Evolutionary conservation across 2,113 vertebrate species (phyloP).

Genomic region (Pachypanchax playfairii): DNA sequence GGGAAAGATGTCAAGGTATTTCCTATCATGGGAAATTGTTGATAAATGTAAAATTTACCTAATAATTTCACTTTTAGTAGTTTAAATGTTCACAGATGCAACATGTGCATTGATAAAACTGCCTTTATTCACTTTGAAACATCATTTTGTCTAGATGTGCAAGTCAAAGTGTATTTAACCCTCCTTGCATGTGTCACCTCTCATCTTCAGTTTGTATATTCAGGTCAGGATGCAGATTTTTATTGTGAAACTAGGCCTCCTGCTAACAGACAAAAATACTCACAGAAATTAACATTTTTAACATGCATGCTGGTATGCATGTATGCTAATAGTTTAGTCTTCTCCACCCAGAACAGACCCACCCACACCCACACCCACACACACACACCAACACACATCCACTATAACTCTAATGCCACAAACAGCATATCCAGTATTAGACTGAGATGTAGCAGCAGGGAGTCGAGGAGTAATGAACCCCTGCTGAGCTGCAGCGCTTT

Average conservation of each 20-base stretch:
- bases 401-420: constrained; percentile 18
- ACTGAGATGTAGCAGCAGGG: constrained; percentile 46
- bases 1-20: too few species aligned
- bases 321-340: constrained; percentile 35
- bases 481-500: constrained; percentile 34
- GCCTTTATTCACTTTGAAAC: constrained; percentile 13
- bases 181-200: constrained; percentile 9
- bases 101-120: not conserved
- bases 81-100: not conserved
- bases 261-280: constrained; percentile 10
- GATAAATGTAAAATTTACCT: too few species aligned
- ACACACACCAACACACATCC: constrained; percentile 2
- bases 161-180: constrained; percentile 25
- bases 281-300: constrained; percentile 3
- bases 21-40: too few species aligned
- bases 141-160: constrained; percentile 12
- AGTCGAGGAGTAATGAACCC: constrained; percentile 43
- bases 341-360: constrained; percentile 5
- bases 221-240: not conserved
- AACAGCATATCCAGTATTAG: constrained; percentile 49
- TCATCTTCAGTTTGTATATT: constrained; percentile 10
- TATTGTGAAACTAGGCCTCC: constrained; percentile 14
- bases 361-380: constrained; percentile 5
- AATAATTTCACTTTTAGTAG: too few species aligned
- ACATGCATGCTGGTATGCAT: constrained; percentile 11